These are phyloP conservation scores for Muntiacus reevesi DNA, from an alignment of 2,113 vertebrate species.

Conservation along the genomic window DNA sequence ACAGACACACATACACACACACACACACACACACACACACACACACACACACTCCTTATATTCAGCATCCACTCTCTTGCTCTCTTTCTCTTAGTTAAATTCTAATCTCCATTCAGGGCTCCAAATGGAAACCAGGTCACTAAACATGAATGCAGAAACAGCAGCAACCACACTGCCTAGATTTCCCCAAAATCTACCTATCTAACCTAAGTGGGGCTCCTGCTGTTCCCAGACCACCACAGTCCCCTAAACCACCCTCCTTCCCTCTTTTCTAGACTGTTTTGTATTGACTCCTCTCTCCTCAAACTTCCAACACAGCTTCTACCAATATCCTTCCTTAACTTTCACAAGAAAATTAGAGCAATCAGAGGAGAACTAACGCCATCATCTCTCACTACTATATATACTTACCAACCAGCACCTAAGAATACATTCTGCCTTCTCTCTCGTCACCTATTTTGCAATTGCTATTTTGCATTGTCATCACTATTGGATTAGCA, in stretches of 20 bases:
- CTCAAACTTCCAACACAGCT: not conserved
- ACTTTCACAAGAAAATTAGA: not conserved
- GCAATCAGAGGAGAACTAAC: not conserved
- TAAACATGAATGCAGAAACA: fast-evolving
- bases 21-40: not conserved
- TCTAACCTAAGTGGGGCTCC: fast-evolving
- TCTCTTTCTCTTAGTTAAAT: not conserved
- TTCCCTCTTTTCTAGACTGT: too few species aligned
- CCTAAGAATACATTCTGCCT: too few species aligned
- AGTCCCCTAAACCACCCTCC: too few species aligned
- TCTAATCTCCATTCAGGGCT: not conserved
- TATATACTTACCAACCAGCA: too few species aligned
- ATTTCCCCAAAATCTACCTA: not conserved
- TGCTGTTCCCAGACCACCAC: fast-evolving
- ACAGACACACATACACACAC: too few species aligned
- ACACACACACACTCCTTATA: not conserved
- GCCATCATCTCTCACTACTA: fast-evolving
- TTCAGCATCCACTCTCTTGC: not conserved
- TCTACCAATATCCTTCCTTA: not conserved
- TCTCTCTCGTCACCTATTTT: too few species aligned
- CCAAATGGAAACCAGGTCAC: not conserved
- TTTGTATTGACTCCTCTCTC: not conserved
- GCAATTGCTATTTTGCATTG: not conserved
- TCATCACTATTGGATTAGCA: too few species aligned
- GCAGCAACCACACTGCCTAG: fast-evolving